phyloP scores from a whole-genome alignment of 2,888 invertebrate species.

The Campoplex nolae region DNA sequence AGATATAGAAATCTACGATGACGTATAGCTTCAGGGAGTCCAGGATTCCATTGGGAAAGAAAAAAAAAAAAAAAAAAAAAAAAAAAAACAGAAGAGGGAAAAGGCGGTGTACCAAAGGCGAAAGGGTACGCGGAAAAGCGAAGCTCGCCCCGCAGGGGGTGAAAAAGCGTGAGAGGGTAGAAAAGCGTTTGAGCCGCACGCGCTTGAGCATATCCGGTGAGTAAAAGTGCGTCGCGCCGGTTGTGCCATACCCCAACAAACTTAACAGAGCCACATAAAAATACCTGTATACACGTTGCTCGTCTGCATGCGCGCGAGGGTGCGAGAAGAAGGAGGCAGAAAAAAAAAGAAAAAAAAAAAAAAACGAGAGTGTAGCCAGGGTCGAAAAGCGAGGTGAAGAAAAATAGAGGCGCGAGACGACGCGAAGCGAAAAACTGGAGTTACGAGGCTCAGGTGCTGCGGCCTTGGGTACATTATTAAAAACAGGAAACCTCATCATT shows the following conservation, averaged over 20 bases:
- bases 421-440: conserved; percentile 75
- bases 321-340: conserved; percentile 65
- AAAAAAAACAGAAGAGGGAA: conserved; percentile 55
- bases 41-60: conserved; percentile 44
- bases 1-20: neutral
- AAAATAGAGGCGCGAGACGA: conserved; percentile 66
- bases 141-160: conserved; percentile 59
- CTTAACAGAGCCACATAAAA: conserved; percentile 1
- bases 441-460: conserved; percentile 83
- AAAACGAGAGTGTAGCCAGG: neutral
- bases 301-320: conserved; percentile 19
- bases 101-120: conserved; percentile 53
- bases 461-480: conserved; percentile 82
- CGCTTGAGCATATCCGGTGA: conserved; percentile 17
- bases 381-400: conserved; percentile 53
- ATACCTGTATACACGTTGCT: neutral
- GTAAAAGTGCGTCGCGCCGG: conserved; percentile 57
- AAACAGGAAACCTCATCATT: conserved; percentile 84
- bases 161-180: conserved; percentile 64
- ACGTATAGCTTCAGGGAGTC: conserved; percentile 38
- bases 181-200: conserved; percentile 51
- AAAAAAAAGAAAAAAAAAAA: neutral
- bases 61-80: conserved; percentile 52
- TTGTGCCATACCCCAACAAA: conserved; percentile 31
- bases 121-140: conserved; percentile 65